Conservation (phyloP, 2,797 vertebrate genomes). For the Gambusia yucatana region DNA sequence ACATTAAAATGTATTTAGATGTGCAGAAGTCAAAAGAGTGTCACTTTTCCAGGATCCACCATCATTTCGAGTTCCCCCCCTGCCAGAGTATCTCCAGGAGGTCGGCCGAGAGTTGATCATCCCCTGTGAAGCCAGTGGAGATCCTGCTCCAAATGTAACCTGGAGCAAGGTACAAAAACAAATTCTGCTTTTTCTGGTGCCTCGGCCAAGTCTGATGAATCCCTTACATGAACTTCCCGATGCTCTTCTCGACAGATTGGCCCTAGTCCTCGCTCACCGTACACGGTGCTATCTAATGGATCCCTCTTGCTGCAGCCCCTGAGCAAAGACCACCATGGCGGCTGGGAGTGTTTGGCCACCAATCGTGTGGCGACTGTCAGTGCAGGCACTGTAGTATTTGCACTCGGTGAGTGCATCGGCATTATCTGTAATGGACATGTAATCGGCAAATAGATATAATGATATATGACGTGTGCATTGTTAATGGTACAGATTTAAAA, state of each 20-base stretch:
- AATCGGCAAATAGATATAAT: not conserved
- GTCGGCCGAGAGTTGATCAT: conserved; percentile 91
- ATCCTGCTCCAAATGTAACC: conserved; percentile 87
- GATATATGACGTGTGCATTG: not conserved
- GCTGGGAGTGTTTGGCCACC: conserved; percentile 90
- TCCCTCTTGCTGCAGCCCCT: conserved; percentile 88
- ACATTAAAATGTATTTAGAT: not conserved
- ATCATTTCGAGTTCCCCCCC: conserved; percentile 82
- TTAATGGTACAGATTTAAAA: not conserved
- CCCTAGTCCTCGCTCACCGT: conserved; percentile 70
- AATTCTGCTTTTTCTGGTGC: not conserved
- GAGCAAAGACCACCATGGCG: conserved; percentile 90
- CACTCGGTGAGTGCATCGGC: conserved; percentile 84
- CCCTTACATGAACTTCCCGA: conserved; percentile 1
- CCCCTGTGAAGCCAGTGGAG: conserved; percentile 86
- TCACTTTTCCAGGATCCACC: conserved; percentile 87
- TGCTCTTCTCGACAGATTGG: conserved; percentile 81
- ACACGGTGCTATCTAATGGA: conserved; percentile 83
- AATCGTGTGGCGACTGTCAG: conserved; percentile 89
- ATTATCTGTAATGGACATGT: not conserved
- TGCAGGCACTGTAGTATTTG: conserved; percentile 84
- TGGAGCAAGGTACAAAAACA: conserved; percentile 88
- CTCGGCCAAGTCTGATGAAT: not conserved
- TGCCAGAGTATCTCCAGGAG: conserved; percentile 92
- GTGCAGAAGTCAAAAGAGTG: conserved; percentile 10